Base-by-base conservation (phyloP, 2,888 invertebrate species). In the Epicampocera succincta region DNA sequence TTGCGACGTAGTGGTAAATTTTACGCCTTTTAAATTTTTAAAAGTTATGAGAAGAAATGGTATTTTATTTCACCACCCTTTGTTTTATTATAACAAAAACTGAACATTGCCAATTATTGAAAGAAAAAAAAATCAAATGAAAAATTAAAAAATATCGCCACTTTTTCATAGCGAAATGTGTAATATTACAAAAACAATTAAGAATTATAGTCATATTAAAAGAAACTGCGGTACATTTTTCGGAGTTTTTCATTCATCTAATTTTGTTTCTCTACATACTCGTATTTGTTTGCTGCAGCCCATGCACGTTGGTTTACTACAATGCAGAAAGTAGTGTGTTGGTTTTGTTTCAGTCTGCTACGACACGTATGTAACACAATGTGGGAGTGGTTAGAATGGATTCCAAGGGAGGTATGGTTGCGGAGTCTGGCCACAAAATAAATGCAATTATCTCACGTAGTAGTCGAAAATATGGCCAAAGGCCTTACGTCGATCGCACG, bases 81-180 rank as follows among this genome's bases (percentile, higher is more conserved):
- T 74, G 52, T 52, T 50, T 61, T 52, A 38, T 33, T 40, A 46
- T 40, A 21, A 50, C 69, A 76, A 68, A 76, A 76, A 76, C 38
- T n/a, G n/a, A 1, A 60, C 38, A 68, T 60, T 4, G 3, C 1
- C 1, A 17, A 60, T 60, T 71, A 71, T 63, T 25, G 54, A 56
- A 71, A 50, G 71, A 77, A 50, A 50, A 15, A 21, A 13, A 15
- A 19, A 29, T 25, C 29, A 63, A 46, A 63, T 8, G 9, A 60
- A 46, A 68, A 76, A 68, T 58, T 60, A 63, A 71, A 33, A 77
- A 76, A 58, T 68, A 68, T 69, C 15, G 60, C 69, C 76, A 76
- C 69, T 60, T 77, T 54, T 77, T 58, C 68, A 68, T 68, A 76
- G 76, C 68, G 68, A 76, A 68, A 58, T 68, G 60, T 76, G 33